Conservation (phyloP, 2,888 invertebrate species). For the Theodoxus fluviatilis region DNA sequence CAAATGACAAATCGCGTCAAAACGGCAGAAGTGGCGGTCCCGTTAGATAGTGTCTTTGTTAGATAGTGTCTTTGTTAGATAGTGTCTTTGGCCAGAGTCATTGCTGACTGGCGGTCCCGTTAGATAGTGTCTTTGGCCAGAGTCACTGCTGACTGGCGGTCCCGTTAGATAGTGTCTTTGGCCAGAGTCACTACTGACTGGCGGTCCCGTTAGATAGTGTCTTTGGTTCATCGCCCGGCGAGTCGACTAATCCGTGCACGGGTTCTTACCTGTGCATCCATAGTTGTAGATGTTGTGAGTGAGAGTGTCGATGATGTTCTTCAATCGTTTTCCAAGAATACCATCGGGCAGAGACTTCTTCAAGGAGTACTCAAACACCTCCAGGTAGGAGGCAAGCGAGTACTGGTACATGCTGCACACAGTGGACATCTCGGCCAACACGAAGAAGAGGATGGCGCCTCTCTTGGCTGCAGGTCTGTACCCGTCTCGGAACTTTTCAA, state of each 20-base stretch:
- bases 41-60: too few relatives aligned
- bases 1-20: too few relatives aligned
- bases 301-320: constrained; percentile 81
- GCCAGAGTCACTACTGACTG: too few relatives aligned
- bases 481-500: constrained; percentile 81
- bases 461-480: constrained; percentile 84
- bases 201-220: too few relatives aligned
- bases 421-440: constrained; percentile 85
- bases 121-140: too few relatives aligned
- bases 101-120: too few relatives aligned
- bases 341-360: constrained; percentile 82
- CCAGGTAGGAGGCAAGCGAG: constrained; percentile 82
- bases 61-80: too few relatives aligned
- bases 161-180: too few relatives aligned
- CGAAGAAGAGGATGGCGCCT: constrained; percentile 88
- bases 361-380: constrained; percentile 81
- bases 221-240: too few relatives aligned
- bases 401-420: constrained; percentile 92
- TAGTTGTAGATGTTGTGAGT: constrained; percentile 88
- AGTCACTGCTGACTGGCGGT: too few relatives aligned
- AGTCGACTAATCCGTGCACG: not conserved
- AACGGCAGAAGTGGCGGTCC: too few relatives aligned
- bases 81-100: too few relatives aligned
- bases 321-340: constrained; percentile 74
- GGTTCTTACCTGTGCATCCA: constrained; percentile 77